Evolutionary conservation across 1,140 invertebrate genomes (phyloP).

Genomic region (Pristionchus pacificus): DNA sequence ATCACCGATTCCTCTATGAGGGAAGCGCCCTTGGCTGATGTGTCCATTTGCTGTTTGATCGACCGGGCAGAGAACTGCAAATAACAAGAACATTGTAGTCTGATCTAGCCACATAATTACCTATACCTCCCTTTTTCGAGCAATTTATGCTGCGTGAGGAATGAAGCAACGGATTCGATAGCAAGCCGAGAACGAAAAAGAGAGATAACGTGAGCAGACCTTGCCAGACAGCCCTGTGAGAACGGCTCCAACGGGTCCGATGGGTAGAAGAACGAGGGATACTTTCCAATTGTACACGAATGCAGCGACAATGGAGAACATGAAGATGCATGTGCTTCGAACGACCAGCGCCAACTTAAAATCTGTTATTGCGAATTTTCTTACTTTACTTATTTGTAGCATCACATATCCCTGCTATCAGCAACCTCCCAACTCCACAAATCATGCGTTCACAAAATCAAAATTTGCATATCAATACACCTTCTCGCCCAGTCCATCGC

Average conservation of each 20-base stretch:
- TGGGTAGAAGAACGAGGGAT: not conserved
- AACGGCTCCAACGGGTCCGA: not conserved
- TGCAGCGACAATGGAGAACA: constrained; percentile 21
- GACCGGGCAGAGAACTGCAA: not conserved
- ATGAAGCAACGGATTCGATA: constrained; percentile 19
- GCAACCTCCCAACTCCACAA: constrained; percentile 22
- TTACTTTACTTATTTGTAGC: not conserved
- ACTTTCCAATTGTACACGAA: constrained; percentile 42
- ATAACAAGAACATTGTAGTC: not conserved
- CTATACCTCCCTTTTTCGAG: no score
- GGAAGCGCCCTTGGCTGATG: constrained; percentile 66
- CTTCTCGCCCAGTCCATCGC: constrained; percentile 84
- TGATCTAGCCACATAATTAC: no score
- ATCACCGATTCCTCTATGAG: constrained; percentile 76
- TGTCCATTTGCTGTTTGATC: not conserved
- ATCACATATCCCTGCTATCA: no score
- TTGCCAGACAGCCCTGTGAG: not conserved
- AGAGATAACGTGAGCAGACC: constrained; percentile 2
- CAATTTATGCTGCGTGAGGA: no score
- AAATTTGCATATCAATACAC: constrained; percentile 55
- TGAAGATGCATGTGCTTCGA: not conserved
- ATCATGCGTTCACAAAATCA: not conserved
- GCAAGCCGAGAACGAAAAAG: constrained; percentile 34
- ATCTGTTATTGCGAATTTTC: not conserved
- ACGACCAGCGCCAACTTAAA: not conserved